A percentile compares a stretch with the other conserved stretches of the same genome.
Conservation (phyloP, 2,113 vertebrate genomes). For the Istiophorus platypterus region DNA sequence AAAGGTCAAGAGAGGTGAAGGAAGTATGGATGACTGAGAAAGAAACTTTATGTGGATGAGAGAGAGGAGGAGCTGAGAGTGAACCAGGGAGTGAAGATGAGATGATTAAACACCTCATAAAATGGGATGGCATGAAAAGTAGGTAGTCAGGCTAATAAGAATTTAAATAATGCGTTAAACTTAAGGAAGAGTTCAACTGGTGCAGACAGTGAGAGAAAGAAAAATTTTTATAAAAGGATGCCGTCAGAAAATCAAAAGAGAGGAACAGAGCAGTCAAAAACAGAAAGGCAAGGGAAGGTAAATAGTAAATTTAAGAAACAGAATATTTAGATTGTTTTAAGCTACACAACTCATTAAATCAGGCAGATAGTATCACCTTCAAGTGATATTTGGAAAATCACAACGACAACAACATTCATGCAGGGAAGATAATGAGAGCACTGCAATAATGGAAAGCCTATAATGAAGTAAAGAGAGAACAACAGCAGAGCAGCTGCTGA, state of each 20-base stretch:
- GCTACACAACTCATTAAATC: constrained; percentile 25
- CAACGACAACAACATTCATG: constrained; percentile 31
- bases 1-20: constrained; percentile 53
- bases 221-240: constrained; percentile 53
- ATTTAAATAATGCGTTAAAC: constrained; percentile 58
- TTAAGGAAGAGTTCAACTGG: constrained; percentile 33
- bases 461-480: constrained; percentile 56
- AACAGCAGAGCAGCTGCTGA: constrained; percentile 61
- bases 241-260: constrained; percentile 50
- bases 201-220: constrained; percentile 37
- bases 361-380: constrained; percentile 12
- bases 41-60: constrained; percentile 4
- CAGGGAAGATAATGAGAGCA: constrained; percentile 28
- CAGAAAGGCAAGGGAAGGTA: not conserved
- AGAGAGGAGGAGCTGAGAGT: constrained; percentile 39
- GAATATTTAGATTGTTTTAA: constrained; percentile 36
- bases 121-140: constrained; percentile 36
- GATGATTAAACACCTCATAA: constrained; percentile 62
- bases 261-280: constrained; percentile 33
- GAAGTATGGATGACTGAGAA: constrained; percentile 26
- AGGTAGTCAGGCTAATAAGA: constrained; percentile 43
- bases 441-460: constrained; percentile 46
- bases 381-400: constrained; percentile 16
- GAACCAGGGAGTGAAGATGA: constrained; percentile 22
- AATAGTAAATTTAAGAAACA: constrained; percentile 36